A percentile compares a stretch with the other conserved stretches of the same genome.
Evolutionary conservation across 2,888 invertebrate species (phyloP).

Genomic region (Celastrina argiolus): DNA sequence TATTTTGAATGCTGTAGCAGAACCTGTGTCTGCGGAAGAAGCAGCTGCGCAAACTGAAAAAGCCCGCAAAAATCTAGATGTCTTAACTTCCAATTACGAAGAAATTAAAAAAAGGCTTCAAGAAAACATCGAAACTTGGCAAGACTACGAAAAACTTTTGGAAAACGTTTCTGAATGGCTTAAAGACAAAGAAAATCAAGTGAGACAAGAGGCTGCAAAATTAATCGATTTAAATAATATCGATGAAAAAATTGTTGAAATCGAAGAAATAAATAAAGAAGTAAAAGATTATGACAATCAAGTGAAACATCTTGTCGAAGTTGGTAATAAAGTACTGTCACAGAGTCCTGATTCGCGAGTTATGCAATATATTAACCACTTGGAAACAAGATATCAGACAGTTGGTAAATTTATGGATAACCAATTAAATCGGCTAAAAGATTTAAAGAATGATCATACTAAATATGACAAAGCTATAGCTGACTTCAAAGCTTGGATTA

Average conservation of each 20-base stretch:
- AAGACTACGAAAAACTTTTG: slow-evolving; percentile 86
- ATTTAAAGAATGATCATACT: slow-evolving; percentile 83
- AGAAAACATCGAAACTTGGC: slow-evolving; percentile 86
- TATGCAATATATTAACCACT: slow-evolving; percentile 87
- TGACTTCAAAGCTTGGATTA: slow-evolving; percentile 88
- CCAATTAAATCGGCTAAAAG: slow-evolving; percentile 84
- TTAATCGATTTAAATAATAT: slow-evolving; percentile 83
- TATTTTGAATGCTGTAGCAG: slow-evolving; percentile 84
- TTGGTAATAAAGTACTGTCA: slow-evolving; percentile 84
- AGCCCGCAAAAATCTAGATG: slow-evolving; percentile 83
- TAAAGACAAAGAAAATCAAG: slow-evolving; percentile 86
- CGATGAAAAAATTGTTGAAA: slow-evolving; percentile 82
- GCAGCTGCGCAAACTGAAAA: slow-evolving; percentile 84
- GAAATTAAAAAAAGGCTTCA: slow-evolving; percentile 83
- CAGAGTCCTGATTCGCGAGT: slow-evolving; percentile 91
- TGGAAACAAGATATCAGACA: slow-evolving; percentile 86
- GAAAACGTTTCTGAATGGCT: slow-evolving; percentile 87
- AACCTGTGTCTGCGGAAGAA: slow-evolving; percentile 81
- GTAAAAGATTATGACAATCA: slow-evolving; percentile 81
- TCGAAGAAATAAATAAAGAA: slow-evolving; percentile 79
- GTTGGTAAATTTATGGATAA: slow-evolving; percentile 83
- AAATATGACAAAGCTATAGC: slow-evolving; percentile 81
- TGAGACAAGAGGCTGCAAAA: slow-evolving; percentile 84
- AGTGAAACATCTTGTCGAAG: slow-evolving; percentile 81
- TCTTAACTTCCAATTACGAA: slow-evolving; percentile 81